phyloP scores from a whole-genome alignment of 2,113 vertebrate species.

The Xenopus borealis region DNA sequence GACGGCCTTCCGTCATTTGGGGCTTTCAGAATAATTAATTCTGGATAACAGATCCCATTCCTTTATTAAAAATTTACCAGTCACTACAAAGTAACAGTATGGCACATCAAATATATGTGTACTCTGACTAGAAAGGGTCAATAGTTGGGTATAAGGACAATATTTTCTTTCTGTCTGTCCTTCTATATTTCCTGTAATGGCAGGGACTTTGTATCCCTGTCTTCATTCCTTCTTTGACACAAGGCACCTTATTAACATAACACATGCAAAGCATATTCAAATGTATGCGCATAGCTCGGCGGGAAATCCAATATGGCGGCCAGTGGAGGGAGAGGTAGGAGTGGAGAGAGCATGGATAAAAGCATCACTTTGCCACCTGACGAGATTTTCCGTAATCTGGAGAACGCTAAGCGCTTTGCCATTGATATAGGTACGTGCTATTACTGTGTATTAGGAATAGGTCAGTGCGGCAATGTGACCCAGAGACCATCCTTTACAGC shows the following conservation, averaged over 20 bases:
- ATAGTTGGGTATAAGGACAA: no score
- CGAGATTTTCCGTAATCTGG: conserved; percentile 92
- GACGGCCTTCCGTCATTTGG: no score
- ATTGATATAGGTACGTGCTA: conserved; percentile 86
- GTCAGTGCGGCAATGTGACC: conserved; percentile 1
- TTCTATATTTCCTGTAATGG: no score
- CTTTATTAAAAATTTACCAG: no score
- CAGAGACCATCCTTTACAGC: background rate
- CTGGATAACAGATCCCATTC: no score
- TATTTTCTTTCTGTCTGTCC: no score
- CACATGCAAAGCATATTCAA: conserved; percentile 39
- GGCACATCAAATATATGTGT: no score
- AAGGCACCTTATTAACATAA: conserved; percentile 50
- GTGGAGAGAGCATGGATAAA: conserved; percentile 81
- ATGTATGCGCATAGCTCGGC: conserved; percentile 46
- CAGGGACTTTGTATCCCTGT: background rate
- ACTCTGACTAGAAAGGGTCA: no score
- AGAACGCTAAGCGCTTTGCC: conserved; percentile 93
- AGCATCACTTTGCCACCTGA: conserved; percentile 92
- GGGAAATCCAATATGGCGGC: conserved; percentile 69
- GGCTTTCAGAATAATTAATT: no score
- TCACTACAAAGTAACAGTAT: no score
- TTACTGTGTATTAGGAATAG: background rate
- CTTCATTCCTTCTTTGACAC: background rate
- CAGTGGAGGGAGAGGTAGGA: conserved; percentile 63